Conservation (phyloP, 2,113 vertebrate genomes). For the Triplophysa siluroides region DNA sequence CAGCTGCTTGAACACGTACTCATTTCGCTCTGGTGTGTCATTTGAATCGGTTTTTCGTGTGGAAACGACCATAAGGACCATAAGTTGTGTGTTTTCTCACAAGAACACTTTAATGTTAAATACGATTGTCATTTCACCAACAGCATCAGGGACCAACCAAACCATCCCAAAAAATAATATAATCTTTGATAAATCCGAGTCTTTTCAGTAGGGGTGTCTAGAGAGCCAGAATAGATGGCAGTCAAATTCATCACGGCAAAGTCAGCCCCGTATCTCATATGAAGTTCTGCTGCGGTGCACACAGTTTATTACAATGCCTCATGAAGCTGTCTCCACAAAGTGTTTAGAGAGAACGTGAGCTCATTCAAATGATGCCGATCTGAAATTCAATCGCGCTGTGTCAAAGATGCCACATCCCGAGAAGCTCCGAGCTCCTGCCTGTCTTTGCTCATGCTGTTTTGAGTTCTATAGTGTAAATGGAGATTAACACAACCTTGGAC, state of each 20-base stretch:
- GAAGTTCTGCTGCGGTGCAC: slow-evolving; percentile 20
- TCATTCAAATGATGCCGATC: slow-evolving; percentile 2
- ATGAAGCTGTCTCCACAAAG: slow-evolving; percentile 48
- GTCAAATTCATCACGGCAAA: slow-evolving; percentile 20
- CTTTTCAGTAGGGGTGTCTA: neutral
- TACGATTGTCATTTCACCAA: slow-evolving; percentile 42
- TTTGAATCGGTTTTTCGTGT: slow-evolving; percentile 75
- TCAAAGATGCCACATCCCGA: slow-evolving; percentile 7
- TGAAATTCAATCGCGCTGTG: slow-evolving; percentile 35
- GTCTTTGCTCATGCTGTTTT: neutral
- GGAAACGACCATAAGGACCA: slow-evolving; percentile 66
- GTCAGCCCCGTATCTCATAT: slow-evolving; percentile 7
- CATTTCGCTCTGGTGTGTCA: slow-evolving; percentile 63
- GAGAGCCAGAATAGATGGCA: slow-evolving; percentile 19
- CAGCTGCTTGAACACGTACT: slow-evolving; percentile 64
- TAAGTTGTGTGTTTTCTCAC: slow-evolving; percentile 58
- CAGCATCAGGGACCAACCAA: slow-evolving; percentile 22
- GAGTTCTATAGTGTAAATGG: neutral
- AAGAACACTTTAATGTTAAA: slow-evolving; percentile 50
- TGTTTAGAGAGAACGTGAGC: slow-evolving; percentile 22
- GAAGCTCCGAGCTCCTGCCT: slow-evolving; percentile 3
- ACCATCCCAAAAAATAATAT: neutral
- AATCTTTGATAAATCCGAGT: slow-evolving; percentile 1
- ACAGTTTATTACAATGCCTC: slow-evolving; percentile 33
- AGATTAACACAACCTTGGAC: slow-evolving; percentile 15